Evolutionary conservation across 2,888 invertebrate genomes (phyloP).

Genomic region (Polydrusus cervinus): DNA sequence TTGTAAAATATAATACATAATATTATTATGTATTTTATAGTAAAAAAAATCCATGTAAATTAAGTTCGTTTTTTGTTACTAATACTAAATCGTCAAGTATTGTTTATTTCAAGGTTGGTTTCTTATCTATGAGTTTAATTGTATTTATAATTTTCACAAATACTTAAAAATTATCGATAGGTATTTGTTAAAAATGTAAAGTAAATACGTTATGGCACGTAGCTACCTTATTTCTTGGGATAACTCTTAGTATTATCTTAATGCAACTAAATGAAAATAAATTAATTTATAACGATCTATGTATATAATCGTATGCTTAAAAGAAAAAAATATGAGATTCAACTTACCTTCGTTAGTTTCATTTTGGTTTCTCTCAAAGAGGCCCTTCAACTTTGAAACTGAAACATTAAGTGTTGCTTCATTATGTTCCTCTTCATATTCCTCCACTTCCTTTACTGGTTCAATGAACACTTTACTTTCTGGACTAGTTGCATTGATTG

Average conservation of each 20-base stretch:
- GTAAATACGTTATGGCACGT: background rate
- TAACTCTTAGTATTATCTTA: conserved; percentile 6
- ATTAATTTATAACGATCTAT: background rate
- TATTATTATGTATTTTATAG: no score
- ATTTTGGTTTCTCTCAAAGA: conserved; percentile 54
- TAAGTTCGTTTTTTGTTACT: background rate
- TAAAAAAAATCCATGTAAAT: no score
- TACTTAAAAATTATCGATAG: conserved; percentile 16
- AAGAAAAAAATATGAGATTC: no score
- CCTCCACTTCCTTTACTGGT: conserved; percentile 22
- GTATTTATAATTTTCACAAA: conserved; percentile 24
- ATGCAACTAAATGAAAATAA: background rate
- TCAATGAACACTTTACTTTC: conserved; percentile 15
- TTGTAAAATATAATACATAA: no score
- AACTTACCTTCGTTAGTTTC: conserved; percentile 49
- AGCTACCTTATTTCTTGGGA: background rate
- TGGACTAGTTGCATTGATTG: background rate
- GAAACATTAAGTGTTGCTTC: conserved; percentile 41
- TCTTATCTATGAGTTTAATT: conserved; percentile 40
- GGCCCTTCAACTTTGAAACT: conserved; percentile 52
- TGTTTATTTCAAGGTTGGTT: conserved; percentile 48
- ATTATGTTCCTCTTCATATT: conserved; percentile 5
- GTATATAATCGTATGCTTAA: no score
- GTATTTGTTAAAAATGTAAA: background rate
- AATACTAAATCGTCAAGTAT: conserved; percentile 25